These are phyloP conservation scores for Vandiemenella viatica DNA, from an alignment of 2,888 invertebrate genomes.

Conservation along the genomic window DNA sequence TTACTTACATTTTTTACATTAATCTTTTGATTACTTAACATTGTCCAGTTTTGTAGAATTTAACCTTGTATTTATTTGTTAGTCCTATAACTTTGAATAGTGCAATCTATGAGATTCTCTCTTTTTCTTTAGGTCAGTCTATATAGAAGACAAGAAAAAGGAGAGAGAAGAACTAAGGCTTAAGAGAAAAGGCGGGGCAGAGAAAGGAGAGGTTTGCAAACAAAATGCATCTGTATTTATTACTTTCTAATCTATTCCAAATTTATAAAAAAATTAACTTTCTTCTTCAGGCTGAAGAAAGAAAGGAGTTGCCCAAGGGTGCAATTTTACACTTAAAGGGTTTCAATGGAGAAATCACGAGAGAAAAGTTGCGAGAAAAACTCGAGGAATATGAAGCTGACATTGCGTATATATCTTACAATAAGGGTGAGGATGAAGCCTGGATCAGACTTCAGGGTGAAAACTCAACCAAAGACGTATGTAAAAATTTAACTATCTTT, in stretches of 20 bases:
- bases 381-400: conserved; percentile 42
- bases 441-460: conserved; percentile 55
- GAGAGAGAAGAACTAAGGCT: conserved; percentile 32
- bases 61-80: no score
- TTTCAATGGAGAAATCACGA: conserved; percentile 38
- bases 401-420: conserved; percentile 61
- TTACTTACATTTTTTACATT: no score
- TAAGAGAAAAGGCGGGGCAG: conserved; percentile 18
- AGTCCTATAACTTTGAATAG: background rate
- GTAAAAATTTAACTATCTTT: no score
- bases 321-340: conserved; percentile 56
- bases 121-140: conserved; percentile 28
- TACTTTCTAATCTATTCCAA: background rate
- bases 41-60: no score
- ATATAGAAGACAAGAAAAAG: conserved; percentile 48
- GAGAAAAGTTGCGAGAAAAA: conserved; percentile 60
- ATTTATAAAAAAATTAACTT: background rate
- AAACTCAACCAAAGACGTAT: conserved; percentile 47
- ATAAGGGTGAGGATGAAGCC: conserved; percentile 55
- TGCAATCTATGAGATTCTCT: background rate
- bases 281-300: conserved; percentile 6
- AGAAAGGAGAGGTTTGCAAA: conserved; percentile 12
- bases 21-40: no score
- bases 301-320: conserved; percentile 46
- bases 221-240: background rate